phyloP scores from a whole-genome alignment of 2,888 invertebrate species.

The Cheilosia urbana region DNA sequence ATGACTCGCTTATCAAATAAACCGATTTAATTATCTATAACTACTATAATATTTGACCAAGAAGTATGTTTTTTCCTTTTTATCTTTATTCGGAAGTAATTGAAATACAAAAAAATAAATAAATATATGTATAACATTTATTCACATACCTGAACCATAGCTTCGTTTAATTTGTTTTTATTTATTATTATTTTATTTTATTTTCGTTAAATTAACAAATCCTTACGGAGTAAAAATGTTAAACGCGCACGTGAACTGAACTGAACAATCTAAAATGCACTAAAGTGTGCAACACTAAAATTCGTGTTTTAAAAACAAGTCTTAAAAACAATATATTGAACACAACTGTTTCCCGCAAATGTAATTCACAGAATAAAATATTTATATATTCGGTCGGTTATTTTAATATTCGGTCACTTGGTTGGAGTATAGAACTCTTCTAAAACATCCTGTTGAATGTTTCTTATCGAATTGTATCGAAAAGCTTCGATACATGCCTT shows the following conservation, averaged over 20 bases:
- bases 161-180: neutral
- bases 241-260: constrained; percentile 15
- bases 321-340: neutral
- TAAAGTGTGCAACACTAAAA: constrained; percentile 17
- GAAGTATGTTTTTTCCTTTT: neutral
- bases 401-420: constrained; percentile 18
- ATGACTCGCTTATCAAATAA: no score
- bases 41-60: neutral
- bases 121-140: neutral
- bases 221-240: neutral
- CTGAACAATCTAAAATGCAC: neutral
- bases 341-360: constrained; percentile 1
- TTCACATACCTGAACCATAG: constrained; percentile 62
- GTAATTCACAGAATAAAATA: neutral
- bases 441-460: constrained; percentile 77
- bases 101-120: neutral
- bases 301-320: neutral
- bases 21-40: neutral
- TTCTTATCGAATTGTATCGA: constrained; percentile 76
- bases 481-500: constrained; percentile 75
- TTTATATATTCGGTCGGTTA: neutral
- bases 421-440: constrained; percentile 32
- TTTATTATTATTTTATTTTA: no score
- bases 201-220: neutral
- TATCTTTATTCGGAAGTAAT: neutral